Conservation (phyloP, 2,888 invertebrate genomes). For the Pheosia gnoma region DNA sequence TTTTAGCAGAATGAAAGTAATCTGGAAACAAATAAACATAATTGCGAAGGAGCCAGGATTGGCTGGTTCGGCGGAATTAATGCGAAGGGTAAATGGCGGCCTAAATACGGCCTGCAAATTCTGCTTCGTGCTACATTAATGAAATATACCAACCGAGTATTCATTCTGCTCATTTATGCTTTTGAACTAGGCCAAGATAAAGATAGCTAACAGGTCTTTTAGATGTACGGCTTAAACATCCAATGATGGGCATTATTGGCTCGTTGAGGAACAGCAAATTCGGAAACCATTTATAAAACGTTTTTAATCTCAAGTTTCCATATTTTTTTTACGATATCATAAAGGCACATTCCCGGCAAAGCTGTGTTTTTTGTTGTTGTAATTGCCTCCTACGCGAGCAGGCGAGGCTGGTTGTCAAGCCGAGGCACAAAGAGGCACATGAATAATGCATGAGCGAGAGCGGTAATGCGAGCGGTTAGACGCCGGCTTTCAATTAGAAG, state of each 20-base stretch:
- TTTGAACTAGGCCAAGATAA: no score
- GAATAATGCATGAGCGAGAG: slow-evolving; percentile 1
- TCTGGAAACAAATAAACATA: slow-evolving; percentile 6
- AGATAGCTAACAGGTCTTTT: no score
- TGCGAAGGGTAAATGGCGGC: neutral
- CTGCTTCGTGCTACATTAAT: neutral
- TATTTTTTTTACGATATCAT: neutral
- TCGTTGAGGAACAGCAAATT: no score
- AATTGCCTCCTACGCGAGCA: neutral
- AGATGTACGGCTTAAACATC: no score
- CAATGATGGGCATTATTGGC: no score
- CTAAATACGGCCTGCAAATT: neutral
- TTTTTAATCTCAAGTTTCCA: no score
- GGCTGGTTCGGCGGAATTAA: neutral
- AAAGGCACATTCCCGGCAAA: neutral
- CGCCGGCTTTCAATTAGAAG: neutral
- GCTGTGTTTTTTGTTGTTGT: neutral
- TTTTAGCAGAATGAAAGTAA: neutral
- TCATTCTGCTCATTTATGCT: no score
- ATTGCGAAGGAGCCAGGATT: neutral
- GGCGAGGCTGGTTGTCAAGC: neutral
- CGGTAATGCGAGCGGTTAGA: neutral
- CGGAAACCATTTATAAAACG: no score
- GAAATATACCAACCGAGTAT: no score
- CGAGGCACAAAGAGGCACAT: neutral